Percentiles rank a stretch among this genome's conserved stretches.
Conservation (phyloP, 2,113 vertebrate species). For the Orycteropus afer region DNA sequence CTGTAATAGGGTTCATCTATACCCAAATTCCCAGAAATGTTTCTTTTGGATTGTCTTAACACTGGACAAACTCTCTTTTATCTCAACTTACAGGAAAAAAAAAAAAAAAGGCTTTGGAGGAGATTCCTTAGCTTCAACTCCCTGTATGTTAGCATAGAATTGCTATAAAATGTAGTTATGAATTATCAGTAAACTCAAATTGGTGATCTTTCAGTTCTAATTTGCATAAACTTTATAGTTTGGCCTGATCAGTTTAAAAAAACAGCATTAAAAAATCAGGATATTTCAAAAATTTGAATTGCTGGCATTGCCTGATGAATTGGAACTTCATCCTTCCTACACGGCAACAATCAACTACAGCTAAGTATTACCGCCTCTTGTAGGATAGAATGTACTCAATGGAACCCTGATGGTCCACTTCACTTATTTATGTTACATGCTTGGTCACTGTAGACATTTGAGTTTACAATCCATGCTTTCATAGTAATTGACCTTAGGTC, state of each 20-base stretch:
- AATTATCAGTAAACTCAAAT: not conserved
- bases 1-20: not conserved
- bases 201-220: not conserved
- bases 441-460: not conserved
- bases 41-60: not conserved
- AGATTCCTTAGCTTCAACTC: not conserved
- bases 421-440: not conserved
- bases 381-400: no score
- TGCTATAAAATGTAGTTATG: not conserved
- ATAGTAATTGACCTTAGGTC: not conserved
- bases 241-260: not conserved
- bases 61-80: not conserved
- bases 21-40: not conserved
- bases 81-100: not conserved
- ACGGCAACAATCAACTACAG: no score
- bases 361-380: fast-evolving
- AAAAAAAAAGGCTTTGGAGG: not conserved
- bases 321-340: not conserved
- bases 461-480: not conserved
- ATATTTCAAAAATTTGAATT: not conserved
- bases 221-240: not conserved
- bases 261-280: constrained; percentile 25
- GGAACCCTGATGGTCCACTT: no score
- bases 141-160: not conserved
- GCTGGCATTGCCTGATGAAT: not conserved